Base-by-base conservation (phyloP, 2,888 invertebrate species). In the Beris morrisii region DNA sequence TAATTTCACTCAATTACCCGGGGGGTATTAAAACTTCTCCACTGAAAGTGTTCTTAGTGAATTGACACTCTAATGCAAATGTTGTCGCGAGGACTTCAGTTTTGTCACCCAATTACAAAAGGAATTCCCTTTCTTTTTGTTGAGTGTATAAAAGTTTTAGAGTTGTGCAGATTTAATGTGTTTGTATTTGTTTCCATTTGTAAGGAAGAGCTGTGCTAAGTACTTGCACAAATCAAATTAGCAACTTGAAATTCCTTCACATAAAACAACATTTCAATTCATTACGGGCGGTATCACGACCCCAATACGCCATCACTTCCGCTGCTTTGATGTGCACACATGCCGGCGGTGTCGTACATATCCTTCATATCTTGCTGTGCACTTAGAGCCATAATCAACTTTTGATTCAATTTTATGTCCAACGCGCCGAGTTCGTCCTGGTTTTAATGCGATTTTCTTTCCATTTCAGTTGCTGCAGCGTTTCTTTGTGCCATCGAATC, bases 381-480 rank as follows among this genome's bases (percentile, higher is more conserved):
- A 38, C 9, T 9, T 5, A 38, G 7, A 5, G 9, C 38, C 38
- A 38, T 38, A 38, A 38, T 38, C 38, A 9, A 38, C 38, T 38
- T 9, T 38, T 1, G 5, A 38, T 7, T 38, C 7, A 38, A 30
- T 46, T 59, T 31, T 22, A 22, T 22, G 38, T 1, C 38, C 38
- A 22, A 22, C 22, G 22, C 22, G 1, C 22, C 22, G 22, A 22
- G 22, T 22, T 22, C 9, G 38, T 38, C 22, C 48, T 48, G 6
- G 2, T 48, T 22, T 48, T 13, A 48, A 38, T 38, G 38, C 38
- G 9, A 43, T 28, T 54, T 15, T 54, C 55, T 30, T 22, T 53
- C 54, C 28, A 44, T 54, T 66, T 66, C 61, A 72, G 70, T 56
- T 71, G 22, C 58, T 72, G 7, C 72, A 72, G 64, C 69, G 67